Conservation (phyloP, 2,113 vertebrate genomes). For the Trogon surrucura region DNA sequence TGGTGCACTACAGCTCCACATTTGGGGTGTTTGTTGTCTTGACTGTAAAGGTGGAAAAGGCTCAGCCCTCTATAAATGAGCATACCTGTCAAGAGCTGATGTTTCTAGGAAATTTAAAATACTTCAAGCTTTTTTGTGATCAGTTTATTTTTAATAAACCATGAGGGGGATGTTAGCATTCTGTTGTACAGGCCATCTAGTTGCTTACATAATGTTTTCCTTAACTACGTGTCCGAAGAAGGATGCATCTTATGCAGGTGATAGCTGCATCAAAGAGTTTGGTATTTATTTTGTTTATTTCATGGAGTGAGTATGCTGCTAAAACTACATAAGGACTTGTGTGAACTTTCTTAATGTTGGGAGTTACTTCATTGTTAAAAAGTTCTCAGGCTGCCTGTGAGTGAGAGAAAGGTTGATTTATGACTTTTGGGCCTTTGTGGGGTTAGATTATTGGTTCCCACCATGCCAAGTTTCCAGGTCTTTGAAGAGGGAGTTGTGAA, state of each 20-base stretch:
- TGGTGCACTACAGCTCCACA: accelerated
- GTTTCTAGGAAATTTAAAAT: accelerated
- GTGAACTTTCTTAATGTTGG: neutral
- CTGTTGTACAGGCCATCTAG: neutral
- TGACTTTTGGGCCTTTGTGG: neutral
- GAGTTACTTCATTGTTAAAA: neutral
- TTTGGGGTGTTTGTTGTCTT: neutral
- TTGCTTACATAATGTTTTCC: neutral
- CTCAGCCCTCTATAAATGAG: neutral
- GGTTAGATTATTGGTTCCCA: neutral
- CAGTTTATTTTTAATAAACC: neutral
- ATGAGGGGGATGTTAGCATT: neutral
- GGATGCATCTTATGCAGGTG: neutral
- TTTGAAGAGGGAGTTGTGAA: neutral
- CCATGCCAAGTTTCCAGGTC: neutral
- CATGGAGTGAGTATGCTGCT: neutral
- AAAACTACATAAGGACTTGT: neutral
- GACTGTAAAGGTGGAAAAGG: neutral
- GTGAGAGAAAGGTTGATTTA: neutral
- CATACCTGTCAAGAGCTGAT: neutral
- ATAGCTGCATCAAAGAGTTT: neutral
- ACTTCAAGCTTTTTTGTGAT: accelerated
- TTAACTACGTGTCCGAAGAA: neutral
- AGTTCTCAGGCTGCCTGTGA: neutral
- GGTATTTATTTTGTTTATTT: neutral